These are phyloP conservation scores for Ericerus pela DNA, from an alignment of 1,140 invertebrate genomes.

Conservation along the genomic window DNA sequence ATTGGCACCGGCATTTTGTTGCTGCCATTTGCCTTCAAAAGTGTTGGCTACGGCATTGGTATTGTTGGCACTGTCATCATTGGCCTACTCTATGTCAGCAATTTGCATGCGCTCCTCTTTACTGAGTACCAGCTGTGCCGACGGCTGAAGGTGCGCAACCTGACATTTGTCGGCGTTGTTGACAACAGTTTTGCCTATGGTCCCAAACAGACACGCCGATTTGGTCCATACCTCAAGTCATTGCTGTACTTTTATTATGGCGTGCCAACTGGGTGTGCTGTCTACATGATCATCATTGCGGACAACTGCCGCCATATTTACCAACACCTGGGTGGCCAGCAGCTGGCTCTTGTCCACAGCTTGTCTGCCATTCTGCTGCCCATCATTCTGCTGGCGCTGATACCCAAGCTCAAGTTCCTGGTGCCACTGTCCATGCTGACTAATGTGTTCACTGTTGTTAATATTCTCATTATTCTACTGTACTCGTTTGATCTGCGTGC, in stretches of 20 bases:
- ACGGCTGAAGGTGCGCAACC: slow-evolving; percentile 35
- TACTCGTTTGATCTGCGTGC: too few relatives aligned
- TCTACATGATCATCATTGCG: not conserved
- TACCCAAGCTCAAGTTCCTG: not conserved
- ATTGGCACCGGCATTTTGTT: slow-evolving; percentile 40
- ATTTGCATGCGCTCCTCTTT: not conserved
- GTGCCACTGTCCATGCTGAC: not conserved
- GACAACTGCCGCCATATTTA: not conserved
- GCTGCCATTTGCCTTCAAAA: slow-evolving; percentile 36
- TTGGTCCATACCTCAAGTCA: slow-evolving; percentile 29
- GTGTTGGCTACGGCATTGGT: slow-evolving; percentile 35
- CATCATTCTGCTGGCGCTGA: not conserved
- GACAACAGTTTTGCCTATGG: slow-evolving; percentile 40
- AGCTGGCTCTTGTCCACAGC: not conserved
- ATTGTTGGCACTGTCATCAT: slow-evolving; percentile 27
- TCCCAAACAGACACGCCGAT: slow-evolving; percentile 35
- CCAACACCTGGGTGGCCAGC: not conserved
- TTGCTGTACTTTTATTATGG: not conserved
- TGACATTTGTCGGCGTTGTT: slow-evolving; percentile 48
- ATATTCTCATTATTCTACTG: not conserved
- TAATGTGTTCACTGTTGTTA: not conserved
- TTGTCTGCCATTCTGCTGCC: not conserved
- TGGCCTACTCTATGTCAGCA: slow-evolving; percentile 14
- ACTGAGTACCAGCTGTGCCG: slow-evolving; percentile 37
- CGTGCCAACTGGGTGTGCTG: not conserved